phyloP scores from a whole-genome alignment of 30 jellyfish, hydroid and myxozoan genomes.

The Cassiopea andromeda region DNA sequence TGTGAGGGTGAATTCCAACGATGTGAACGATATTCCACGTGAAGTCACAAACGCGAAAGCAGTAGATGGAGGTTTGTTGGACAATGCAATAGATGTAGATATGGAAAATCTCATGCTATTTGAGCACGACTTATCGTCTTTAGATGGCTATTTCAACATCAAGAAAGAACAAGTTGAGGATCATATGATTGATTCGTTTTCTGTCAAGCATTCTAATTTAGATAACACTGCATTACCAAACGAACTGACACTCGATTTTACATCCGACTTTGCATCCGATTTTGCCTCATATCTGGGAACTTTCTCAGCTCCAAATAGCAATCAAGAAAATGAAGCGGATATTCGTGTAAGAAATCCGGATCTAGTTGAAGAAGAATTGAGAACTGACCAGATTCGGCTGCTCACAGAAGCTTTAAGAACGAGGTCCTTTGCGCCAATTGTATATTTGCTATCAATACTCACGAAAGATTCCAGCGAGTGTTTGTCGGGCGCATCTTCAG shows the following conservation, averaged over 20 bases:
- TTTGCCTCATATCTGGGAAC: background rate
- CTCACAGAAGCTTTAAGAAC: conserved; percentile 61
- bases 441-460: conserved; percentile 18
- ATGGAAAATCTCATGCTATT: background rate
- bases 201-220: background rate
- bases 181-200: background rate
- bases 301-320: background rate
- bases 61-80: background rate
- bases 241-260: background rate
- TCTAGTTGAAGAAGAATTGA: background rate
- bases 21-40: background rate
- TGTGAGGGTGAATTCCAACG: background rate
- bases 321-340: background rate
- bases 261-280: background rate
- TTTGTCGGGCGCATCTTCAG: conserved; percentile 9
- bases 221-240: background rate
- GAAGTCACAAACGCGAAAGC: background rate
- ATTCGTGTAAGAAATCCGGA: background rate
- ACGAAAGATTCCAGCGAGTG: conserved; percentile 3
- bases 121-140: background rate
- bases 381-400: conserved; percentile 23
- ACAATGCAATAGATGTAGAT: background rate
- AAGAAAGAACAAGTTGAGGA: background rate
- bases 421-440: conserved; percentile 52
- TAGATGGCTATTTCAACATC: background rate